These are phyloP conservation scores for Corythornis leucogaster DNA, from an alignment of 2,797 vertebrate genomes.

Conservation along the genomic window DNA sequence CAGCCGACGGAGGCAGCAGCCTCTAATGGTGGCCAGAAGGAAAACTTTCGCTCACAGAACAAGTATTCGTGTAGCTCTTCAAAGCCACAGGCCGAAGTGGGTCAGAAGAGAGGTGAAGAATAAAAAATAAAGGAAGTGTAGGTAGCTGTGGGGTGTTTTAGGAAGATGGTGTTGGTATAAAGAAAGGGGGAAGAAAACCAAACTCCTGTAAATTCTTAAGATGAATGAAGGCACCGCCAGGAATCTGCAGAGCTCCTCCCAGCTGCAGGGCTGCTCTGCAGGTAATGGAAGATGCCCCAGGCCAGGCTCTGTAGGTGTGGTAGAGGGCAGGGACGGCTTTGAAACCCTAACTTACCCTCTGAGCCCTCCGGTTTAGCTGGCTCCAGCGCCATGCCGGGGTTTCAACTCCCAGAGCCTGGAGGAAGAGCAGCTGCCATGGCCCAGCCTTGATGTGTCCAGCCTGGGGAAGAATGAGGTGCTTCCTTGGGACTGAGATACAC, in stretches of 20 bases:
- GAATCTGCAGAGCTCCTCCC: conserved; percentile 57
- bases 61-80: background rate
- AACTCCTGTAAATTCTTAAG: conserved; percentile 1
- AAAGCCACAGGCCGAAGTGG: background rate
- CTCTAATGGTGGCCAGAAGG: conserved; percentile 29
- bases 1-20: background rate
- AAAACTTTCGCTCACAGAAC: background rate
- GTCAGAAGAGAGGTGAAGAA: background rate
- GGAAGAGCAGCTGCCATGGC: background rate
- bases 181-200: conserved; percentile 39
- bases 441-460: rapidly evolving
- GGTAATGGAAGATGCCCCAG: conserved; percentile 1
- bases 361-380: background rate
- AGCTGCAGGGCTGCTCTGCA: conserved; percentile 52
- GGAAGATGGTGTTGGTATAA: conserved; percentile 1
- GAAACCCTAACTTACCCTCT: background rate
- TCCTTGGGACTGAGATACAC: background rate
- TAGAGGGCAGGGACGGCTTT: background rate
- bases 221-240: conserved; percentile 36
- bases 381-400: rapidly evolving
- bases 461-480: rapidly evolving
- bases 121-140: background rate
- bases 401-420: rapidly evolving
- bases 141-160: conserved; percentile 28
- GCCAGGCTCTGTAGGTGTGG: conserved; percentile 43